Evolutionary conservation across 2,113 vertebrate genomes (phyloP).

Genomic region (Zapornia atra): DNA sequence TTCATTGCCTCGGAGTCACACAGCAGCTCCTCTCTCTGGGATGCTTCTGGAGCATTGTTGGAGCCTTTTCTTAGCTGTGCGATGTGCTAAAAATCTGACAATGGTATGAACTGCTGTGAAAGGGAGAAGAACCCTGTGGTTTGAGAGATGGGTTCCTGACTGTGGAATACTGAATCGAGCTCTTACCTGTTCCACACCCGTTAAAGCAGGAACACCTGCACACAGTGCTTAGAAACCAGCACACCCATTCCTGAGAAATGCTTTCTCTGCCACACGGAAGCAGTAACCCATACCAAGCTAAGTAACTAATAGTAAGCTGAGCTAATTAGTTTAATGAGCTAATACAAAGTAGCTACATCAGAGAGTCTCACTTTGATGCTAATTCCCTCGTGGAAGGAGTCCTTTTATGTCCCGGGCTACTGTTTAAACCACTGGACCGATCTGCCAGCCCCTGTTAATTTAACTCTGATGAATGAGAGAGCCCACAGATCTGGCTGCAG

Average conservation of each 20-base stretch:
- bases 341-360: slow-evolving; percentile 12
- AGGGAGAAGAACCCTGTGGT: too few species aligned
- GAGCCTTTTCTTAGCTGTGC: not conserved
- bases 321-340: slow-evolving; percentile 56
- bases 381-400: slow-evolving; percentile 28
- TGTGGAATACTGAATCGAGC: not conserved
- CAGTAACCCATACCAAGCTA: not conserved
- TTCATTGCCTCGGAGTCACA: rapidly evolving
- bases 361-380: slow-evolving; percentile 32
- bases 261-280: not conserved
- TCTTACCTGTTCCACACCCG: not conserved
- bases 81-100: rapidly evolving
- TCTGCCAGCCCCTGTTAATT: slow-evolving; percentile 12
- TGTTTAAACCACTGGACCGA: slow-evolving; percentile 28
- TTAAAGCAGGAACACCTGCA: not conserved
- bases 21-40: not conserved
- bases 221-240: not conserved
- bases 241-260: not conserved
- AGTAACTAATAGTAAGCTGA: slow-evolving; percentile 12
- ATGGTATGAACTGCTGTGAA: not conserved
- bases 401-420: slow-evolving; percentile 37
- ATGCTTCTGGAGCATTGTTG: too few species aligned
- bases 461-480: not conserved
- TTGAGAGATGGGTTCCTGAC: not conserved
- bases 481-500: not conserved